These are phyloP conservation scores for Ivindomyrus marchei DNA, from an alignment of 2,113 vertebrate genomes.

Conservation along the genomic window DNA sequence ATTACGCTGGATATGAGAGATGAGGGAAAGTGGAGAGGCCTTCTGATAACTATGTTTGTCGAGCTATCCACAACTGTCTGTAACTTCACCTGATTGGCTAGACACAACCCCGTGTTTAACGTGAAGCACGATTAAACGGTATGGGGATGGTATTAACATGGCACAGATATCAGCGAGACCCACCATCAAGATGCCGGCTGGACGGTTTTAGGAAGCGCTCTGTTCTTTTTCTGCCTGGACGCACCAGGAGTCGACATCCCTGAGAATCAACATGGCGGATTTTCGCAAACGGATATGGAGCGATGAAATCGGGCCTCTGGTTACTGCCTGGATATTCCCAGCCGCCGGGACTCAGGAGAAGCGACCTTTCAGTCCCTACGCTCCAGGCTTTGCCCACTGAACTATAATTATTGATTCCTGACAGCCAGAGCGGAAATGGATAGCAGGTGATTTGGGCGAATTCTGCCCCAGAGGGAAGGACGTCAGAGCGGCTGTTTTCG, in stretches of 20 bases:
- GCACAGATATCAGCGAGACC: slow-evolving; percentile 31
- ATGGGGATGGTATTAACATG: slow-evolving; percentile 36
- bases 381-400: not conserved
- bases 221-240: not conserved
- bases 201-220: not conserved
- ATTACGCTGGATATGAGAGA: slow-evolving; percentile 86
- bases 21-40: slow-evolving; percentile 46
- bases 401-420: not conserved
- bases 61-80: not conserved
- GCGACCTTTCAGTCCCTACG: not conserved
- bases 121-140: slow-evolving; percentile 25
- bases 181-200: slow-evolving; percentile 1
- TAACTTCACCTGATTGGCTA: slow-evolving; percentile 26
- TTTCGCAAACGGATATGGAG: not conserved
- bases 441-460: not conserved
- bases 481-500: not conserved
- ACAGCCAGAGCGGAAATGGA: not conserved
- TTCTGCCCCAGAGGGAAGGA: not conserved
- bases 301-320: not conserved
- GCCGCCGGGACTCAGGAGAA: too few relatives aligned
- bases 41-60: slow-evolving; percentile 12
- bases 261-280: not conserved
- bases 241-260: not conserved
- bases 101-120: slow-evolving; percentile 51
- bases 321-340: not conserved